Evolutionary conservation across 2,113 vertebrate species (phyloP).

Genomic region (Nymphicus hollandicus): DNA sequence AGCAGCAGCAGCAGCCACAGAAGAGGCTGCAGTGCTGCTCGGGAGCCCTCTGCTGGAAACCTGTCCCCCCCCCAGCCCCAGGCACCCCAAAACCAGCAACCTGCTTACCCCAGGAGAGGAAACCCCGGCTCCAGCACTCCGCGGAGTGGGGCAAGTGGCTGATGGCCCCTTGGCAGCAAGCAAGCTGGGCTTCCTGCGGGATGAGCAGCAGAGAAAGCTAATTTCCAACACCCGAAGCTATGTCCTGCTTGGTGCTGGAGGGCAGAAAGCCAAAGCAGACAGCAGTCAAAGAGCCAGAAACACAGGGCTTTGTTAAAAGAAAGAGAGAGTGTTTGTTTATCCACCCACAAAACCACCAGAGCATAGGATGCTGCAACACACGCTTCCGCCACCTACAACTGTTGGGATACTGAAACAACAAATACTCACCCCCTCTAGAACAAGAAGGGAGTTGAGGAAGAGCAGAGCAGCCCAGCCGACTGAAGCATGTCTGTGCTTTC

Average conservation of each 20-base stretch:
- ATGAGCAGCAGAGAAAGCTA: neutral
- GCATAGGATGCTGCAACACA: neutral
- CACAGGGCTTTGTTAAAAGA: neutral
- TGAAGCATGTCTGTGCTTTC: neutral
- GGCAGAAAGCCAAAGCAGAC: neutral
- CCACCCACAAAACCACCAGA: neutral
- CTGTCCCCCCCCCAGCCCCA: neutral
- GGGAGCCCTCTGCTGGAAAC: slow-evolving; percentile 4
- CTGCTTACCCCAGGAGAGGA: rapidly evolving
- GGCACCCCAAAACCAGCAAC: neutral
- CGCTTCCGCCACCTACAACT: neutral
- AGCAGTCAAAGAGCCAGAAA: neutral
- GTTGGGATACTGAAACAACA: neutral
- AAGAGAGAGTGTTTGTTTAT: neutral
- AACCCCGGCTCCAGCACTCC: neutral
- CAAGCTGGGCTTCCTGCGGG: neutral
- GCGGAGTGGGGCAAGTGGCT: rapidly evolving
- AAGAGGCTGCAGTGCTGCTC: neutral
- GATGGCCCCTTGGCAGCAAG: rapidly evolving
- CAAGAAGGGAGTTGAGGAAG: neutral
- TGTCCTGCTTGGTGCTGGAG: neutral
- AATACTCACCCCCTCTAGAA: neutral
- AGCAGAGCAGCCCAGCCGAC: neutral
- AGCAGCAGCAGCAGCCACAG: neutral
- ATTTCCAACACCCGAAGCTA: neutral